Percentiles rank a stretch among this genome's conserved stretches.
Conservation (phyloP, 1,140 invertebrate species). For the Periplaneta americana region DNA sequence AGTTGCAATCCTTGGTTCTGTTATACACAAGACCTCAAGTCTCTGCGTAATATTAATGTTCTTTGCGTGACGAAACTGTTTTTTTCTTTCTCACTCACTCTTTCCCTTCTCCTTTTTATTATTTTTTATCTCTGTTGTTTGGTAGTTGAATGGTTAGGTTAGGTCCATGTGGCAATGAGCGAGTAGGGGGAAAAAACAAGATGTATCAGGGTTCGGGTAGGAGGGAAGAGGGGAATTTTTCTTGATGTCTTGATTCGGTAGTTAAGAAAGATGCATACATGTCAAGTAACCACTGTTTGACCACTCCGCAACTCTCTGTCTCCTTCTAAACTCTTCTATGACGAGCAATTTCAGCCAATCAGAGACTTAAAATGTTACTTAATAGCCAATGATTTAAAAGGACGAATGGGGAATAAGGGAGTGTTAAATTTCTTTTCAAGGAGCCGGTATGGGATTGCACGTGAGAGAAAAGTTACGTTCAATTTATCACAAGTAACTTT, state of each 20-base stretch:
- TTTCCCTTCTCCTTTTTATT: not conserved
- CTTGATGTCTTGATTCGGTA: not conserved
- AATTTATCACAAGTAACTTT: not conserved
- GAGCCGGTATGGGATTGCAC: not conserved
- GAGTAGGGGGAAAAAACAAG: not conserved
- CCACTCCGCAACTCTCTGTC: not conserved
- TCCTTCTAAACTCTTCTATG: not conserved
- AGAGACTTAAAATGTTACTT: not conserved
- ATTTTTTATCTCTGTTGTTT: not conserved
- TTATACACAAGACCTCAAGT: not conserved
- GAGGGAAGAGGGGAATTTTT: not conserved
- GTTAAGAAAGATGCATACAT: not conserved
- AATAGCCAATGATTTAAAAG: not conserved
- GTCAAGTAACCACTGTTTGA: not conserved
- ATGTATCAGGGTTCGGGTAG: not conserved
- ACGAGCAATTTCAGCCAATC: not conserved
- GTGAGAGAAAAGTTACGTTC: not conserved
- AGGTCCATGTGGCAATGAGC: not conserved
- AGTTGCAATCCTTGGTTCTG: not conserved
- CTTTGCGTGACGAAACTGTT: not conserved
- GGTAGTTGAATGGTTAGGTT: not conserved
- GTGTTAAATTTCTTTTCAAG: not conserved
- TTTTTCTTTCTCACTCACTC: too few species aligned
- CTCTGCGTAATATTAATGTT: not conserved
- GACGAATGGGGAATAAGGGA: not conserved